A percentile compares a stretch with the other conserved stretches of the same genome.
Conservation (phyloP, 2,113 vertebrate genomes). For the Eupsittula cactorum region DNA sequence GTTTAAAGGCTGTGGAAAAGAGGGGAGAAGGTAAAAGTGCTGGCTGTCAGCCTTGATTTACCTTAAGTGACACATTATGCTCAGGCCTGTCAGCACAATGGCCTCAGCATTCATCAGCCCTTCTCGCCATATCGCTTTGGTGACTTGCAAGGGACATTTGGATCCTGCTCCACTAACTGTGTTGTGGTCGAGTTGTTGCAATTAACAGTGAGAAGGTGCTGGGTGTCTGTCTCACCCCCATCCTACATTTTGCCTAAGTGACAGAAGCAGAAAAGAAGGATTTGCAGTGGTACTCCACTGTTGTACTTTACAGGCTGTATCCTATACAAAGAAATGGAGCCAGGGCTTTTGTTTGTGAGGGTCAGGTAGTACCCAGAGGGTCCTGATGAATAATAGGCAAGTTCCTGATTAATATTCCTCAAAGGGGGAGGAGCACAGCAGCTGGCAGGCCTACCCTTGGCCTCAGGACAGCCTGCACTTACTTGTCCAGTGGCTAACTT, state of each 20-base stretch:
- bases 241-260: not conserved
- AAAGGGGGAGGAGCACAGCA: not conserved
- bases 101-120: not conserved
- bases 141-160: not conserved
- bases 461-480: not conserved
- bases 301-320: not conserved
- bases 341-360: constrained; percentile 12
- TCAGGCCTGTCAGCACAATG: not conserved
- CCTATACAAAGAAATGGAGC: not conserved
- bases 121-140: not conserved
- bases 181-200: not conserved
- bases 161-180: not conserved
- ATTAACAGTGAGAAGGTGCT: not conserved
- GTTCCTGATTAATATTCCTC: not conserved
- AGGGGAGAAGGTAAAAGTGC: not conserved
- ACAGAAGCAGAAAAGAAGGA: not conserved
- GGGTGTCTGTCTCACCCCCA: not conserved
- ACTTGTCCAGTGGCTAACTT: not conserved
- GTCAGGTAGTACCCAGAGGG: not conserved
- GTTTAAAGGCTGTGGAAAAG: not conserved
- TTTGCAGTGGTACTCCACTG: not conserved
- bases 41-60: constrained; percentile 51
- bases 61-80: not conserved
- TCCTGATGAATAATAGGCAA: not conserved
- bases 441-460: not conserved